Base-by-base conservation (phyloP, 1,140 invertebrate genomes). In the Cydia splendana region DNA sequence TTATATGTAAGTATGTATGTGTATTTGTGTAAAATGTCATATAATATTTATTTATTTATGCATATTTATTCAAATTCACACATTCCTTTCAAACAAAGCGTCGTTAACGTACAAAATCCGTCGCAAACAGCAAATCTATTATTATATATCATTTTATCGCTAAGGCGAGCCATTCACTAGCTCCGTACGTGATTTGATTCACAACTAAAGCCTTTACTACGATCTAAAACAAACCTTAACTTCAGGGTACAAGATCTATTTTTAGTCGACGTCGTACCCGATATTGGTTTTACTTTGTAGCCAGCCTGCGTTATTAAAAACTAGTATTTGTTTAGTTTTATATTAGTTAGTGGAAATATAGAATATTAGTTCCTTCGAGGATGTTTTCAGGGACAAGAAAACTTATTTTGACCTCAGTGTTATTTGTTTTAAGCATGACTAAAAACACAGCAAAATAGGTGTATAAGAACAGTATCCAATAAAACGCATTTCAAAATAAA, bases 281-380 rank as follows among this genome's bases (percentile, higher is more conserved):
- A 45, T 71, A 71, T 71, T 71, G 67, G 67, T 38, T 71, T 71
- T 71, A 71, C 67, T 38, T 71, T 71, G 65, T 69, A n/a, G 65
- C 28, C 18, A 71, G 67, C 10, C 18, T 53, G 51, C 18, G 57
- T 24, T 71, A 71, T 71, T 71, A 71, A 71, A 71, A 71, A 42
- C 15, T 42, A 18, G 67, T 71, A 18, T n/a, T 71, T 24, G 15
- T 18, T n/a, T 38, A 45, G 67, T 71, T 71, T 71, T 71, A 42
- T 71, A 71, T 71, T 71, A 71, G 67, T 71, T 71, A 38, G 15
- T 71, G 15, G 45, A n/a, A 71, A 71, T 30, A n/a, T 4, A 9
- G 53, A 57, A n/a, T 62, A 62, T 53, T 18, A 5, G 51, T 53
- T 53, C n/a, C 15, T 53, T 5, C n/a, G 51, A 6, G n/a, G n/a